These are phyloP conservation scores for Gavialis gangeticus DNA, from an alignment of 2,113 vertebrate species.

Conservation along the genomic window DNA sequence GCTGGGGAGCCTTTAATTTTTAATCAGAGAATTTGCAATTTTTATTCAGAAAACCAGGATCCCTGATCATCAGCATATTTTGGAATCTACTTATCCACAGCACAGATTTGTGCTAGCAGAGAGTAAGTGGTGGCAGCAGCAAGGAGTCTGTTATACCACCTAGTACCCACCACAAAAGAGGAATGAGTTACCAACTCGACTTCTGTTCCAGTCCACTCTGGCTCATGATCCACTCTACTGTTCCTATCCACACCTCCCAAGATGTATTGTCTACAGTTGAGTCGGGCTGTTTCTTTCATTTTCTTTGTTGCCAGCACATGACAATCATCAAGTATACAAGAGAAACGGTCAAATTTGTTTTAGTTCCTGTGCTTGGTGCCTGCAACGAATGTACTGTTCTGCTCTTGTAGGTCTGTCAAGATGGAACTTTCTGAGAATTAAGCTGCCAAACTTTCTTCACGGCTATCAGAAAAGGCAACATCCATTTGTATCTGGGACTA, in stretches of 20 bases:
- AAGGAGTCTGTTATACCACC: too few relatives aligned
- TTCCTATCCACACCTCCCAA: background rate
- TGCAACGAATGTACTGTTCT: background rate
- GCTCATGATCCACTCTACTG: background rate
- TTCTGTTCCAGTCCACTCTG: background rate
- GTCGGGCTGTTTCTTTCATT: background rate
- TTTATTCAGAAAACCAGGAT: too few relatives aligned
- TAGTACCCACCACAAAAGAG: too few relatives aligned
- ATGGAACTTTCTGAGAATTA: background rate
- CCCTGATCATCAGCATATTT: too few relatives aligned
- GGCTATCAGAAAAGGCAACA: background rate
- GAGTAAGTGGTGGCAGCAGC: too few relatives aligned
- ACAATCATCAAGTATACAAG: background rate
- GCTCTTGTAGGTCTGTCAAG: background rate
- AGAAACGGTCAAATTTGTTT: background rate
- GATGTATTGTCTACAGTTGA: background rate
- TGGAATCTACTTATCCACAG: too few relatives aligned
- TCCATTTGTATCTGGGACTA: background rate
- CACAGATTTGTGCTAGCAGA: too few relatives aligned
- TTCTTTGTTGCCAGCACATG: fast-evolving
- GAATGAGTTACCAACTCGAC: background rate
- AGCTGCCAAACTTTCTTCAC: background rate
- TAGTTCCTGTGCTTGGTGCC: background rate
- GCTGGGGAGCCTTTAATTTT: too few relatives aligned
- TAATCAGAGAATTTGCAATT: too few relatives aligned